Evolutionary conservation across 1,140 invertebrate genomes (phyloP), one percentile per base, ranked within the genome.

Genomic region (Drosophila eugracilis): DNA sequence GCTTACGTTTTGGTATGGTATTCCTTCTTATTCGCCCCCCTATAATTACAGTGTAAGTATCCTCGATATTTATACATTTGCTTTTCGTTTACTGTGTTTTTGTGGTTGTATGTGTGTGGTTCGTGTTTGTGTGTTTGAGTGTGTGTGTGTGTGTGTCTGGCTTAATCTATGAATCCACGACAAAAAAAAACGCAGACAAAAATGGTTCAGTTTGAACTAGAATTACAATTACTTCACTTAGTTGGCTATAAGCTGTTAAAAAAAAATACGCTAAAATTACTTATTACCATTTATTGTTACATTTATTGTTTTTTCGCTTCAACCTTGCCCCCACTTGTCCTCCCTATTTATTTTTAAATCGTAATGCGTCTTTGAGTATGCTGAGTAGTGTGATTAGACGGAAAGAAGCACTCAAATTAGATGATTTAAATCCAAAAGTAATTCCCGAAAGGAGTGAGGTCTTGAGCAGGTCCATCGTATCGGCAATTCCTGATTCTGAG

Each of bases 181-280:
- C 45, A 66, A 67, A 67, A 67, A 65, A 66, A 67, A 67, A 67
- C 59, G 59, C 59, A 42, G 45, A 67, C 44, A 53, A 67, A 67
- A 67, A 53, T 53, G 28, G 45, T 67, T 67, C 65, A 67, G 60
- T 67, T 67, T 67, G 65, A 67, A 67, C 65, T 78, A 81, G 65
- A 67, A 67, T 67, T 78, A 81, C 60, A 67, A 41, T 67, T 67
- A 66, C 58, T 19, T 66, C 28, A 75, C 70, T 65, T 84, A 83
- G 77, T 84, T 78, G 70, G 79, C 79, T 84, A 83, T 66, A 83
- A 83, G 79, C 79, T 58, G 69, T 78, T 83, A 26, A 85, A 85
- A 85, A 84, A 84, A 85, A 86, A 75, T 67, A 67, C 41, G 83
- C 81, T 85, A 80, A 81, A 86, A 85, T 74, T 85, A 85, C 81